Evolutionary conservation across 2,888 invertebrate genomes (phyloP), one percentile per base, ranked within the genome.

Genomic region (Sphecodes monilicornis): DNA sequence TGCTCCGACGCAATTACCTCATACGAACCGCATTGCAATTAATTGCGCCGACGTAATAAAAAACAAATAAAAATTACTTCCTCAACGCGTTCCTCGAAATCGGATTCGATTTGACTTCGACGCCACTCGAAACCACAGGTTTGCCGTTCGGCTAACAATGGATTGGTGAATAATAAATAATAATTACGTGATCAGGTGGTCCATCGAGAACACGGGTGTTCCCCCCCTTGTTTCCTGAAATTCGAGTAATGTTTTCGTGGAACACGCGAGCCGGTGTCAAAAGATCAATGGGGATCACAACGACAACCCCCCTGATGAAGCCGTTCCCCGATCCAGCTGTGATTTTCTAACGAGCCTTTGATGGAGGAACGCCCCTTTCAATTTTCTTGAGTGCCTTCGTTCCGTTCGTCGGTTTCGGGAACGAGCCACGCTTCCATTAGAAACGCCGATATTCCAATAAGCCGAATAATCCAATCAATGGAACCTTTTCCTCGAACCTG

Each of bases 311-410:
- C 82, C n/a, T n/a, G 74, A 89, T 89, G 88, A 89, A 88, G 88
- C 86, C 88, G 74, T 89, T 76, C 68, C 72, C 26, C 69, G 74
- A 79, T 79, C 79, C 80, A 81, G 87, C 76, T 75, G 86, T 90
- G 84, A 90, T 90, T 88, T 89, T 83, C 83, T 87, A 89, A 90
- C 88, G 72, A 82, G 78, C 78, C 78, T 72, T 68, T 79, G 85
- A 90, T 87, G 78, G 87, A 82, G 82, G 72, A 79, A 85, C 80
- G 80, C 73, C 74, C 77, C 78, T 68, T 84, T 88, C 86, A 90
- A 89, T 89, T 84, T 88, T 74, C 88, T 80, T 85, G 82, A 89
- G 90, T 90, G 88, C 82, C 72, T 10, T 39, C 66, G 36, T 39
- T 64, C 79, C 70, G 84, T 43, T 64, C 64, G 46, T 71, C 78